These are phyloP conservation scores for Cliona cf. orientalis DNA, from an alignment of 37 sponge, comb jelly and placozoan genomes.

Conservation along the genomic window DNA sequence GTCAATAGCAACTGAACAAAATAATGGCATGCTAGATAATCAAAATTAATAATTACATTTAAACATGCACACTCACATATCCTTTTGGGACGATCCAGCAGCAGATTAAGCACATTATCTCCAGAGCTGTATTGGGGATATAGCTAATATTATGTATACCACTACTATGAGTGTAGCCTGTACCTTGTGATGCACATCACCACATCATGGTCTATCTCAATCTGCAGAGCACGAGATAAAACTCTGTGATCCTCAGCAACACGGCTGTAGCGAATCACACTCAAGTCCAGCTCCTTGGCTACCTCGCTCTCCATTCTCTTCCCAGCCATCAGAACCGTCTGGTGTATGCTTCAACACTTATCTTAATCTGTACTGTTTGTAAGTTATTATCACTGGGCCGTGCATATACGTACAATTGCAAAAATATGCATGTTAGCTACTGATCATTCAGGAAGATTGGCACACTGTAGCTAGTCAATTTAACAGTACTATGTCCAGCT, in stretches of 20 bases:
- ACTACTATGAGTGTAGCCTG: too few relatives aligned
- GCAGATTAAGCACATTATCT: conserved; percentile 53
- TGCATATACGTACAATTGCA: too few relatives aligned
- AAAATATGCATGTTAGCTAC: too few relatives aligned
- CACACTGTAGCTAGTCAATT: too few relatives aligned
- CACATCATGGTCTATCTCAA: conserved; percentile 51
- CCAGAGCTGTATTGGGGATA: conserved; percentile 41
- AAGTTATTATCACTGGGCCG: too few relatives aligned
- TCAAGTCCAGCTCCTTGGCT: conserved; percentile 38
- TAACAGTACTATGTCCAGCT: too few relatives aligned
- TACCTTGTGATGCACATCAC: conserved; percentile 77
- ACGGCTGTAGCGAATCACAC: conserved; percentile 75
- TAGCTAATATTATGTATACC: too few relatives aligned
- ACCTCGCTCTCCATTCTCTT: conserved; percentile 25
- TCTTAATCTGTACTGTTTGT: too few relatives aligned
- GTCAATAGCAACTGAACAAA: conserved; percentile 45
- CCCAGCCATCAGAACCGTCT: too few relatives aligned
- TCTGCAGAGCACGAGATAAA: conserved; percentile 58
- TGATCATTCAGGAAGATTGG: too few relatives aligned
- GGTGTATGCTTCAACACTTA: too few relatives aligned
- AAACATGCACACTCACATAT: conserved; percentile 37
- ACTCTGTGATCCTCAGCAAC: conserved; percentile 82
- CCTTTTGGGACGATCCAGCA: conserved; percentile 42
- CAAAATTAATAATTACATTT: neutral
- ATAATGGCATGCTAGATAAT: neutral